phyloP scores from a whole-genome alignment of 2,113 vertebrate species.

The Phrynocephalus versicolor region DNA sequence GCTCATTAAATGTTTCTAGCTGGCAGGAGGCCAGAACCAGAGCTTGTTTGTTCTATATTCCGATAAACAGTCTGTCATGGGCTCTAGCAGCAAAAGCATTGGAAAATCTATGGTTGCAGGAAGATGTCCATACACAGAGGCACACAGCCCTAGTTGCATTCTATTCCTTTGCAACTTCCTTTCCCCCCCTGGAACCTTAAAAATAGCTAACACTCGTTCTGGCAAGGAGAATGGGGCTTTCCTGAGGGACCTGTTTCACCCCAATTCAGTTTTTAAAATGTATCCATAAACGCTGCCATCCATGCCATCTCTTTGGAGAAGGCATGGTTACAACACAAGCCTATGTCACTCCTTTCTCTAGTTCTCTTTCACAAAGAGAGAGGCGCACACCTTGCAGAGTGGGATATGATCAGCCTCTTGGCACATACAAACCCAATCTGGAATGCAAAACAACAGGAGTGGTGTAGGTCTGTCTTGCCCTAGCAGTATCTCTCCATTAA shows the following conservation, averaged over 20 bases:
- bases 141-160: neutral
- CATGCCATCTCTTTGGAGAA: neutral
- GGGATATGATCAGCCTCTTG: neutral
- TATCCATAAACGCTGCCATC: neutral
- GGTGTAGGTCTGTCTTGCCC: neutral
- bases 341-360: neutral
- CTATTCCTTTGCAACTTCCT: neutral
- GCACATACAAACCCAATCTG: neutral
- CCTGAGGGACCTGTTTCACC: neutral
- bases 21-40: constrained; percentile 69
- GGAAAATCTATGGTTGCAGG: constrained; percentile 42
- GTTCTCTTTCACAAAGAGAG: neutral
- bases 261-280: neutral
- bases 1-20: constrained; percentile 73
- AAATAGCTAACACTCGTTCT: neutral
- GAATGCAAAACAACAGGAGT: neutral
- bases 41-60: constrained; percentile 72
- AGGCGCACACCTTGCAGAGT: no score
- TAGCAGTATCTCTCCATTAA: neutral
- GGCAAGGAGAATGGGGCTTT: neutral
- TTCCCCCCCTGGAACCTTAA: neutral
- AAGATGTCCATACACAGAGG: constrained; percentile 33
- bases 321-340: neutral
- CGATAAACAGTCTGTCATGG: constrained; percentile 65
- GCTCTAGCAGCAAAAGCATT: constrained; percentile 33